Evolutionary conservation across 2,888 invertebrate genomes (phyloP).

Genomic region (Clunio marinus): DNA sequence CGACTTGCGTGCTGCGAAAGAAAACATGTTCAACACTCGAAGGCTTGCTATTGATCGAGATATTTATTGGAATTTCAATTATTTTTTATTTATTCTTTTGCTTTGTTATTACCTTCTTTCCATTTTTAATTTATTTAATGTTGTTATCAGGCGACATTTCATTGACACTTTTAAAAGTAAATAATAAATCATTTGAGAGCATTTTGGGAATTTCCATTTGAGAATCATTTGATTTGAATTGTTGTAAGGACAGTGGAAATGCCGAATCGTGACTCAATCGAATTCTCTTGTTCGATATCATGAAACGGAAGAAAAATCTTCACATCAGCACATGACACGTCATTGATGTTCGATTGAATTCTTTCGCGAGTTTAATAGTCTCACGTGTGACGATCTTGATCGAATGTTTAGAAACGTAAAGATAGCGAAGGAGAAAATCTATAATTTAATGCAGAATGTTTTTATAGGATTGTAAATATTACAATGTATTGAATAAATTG

Average conservation of each 20-base stretch:
- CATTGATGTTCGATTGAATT: not conserved
- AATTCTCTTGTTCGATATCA: not conserved
- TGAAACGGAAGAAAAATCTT: not conserved
- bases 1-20: constrained; percentile 16
- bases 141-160: not conserved
- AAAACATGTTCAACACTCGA: not conserved
- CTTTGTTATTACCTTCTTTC: not conserved
- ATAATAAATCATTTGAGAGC: constrained; percentile 15
- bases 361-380: not conserved
- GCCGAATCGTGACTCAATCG: constrained; percentile 5
- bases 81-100: not conserved
- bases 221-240: not conserved
- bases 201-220: not conserved
- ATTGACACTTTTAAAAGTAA: constrained; percentile 7
- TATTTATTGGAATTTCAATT: constrained; percentile 26
- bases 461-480: no score
- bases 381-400: no score
- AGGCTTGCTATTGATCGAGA: constrained; percentile 1
- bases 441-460: no score
- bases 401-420: not conserved
- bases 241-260: not conserved
- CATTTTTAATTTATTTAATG: not conserved
- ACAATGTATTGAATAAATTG: not conserved
- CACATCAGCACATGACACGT: constrained; percentile 1
- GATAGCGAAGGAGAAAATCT: no score